phyloP scores from a whole-genome alignment of 2,797 vertebrate genomes.

The Sebastes trivittatus region DNA sequence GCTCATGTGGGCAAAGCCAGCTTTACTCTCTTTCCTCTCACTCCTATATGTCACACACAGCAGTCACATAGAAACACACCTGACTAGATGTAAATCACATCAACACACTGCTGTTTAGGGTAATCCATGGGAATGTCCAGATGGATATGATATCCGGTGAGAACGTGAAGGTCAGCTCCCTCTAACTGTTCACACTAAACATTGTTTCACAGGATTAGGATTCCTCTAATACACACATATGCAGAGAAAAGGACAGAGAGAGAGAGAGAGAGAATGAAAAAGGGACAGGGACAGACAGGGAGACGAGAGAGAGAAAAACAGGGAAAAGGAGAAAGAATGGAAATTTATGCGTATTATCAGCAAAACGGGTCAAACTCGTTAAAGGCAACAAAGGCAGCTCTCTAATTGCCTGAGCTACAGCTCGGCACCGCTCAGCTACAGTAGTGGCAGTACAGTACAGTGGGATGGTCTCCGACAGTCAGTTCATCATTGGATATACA shows the following conservation, averaged over 20 bases:
- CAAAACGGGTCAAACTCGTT: conserved; percentile 69
- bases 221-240: conserved; percentile 42
- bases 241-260: conserved; percentile 6
- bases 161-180: conserved; percentile 51
- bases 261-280: conserved; percentile 4
- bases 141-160: conserved; percentile 36
- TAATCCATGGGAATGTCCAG: conserved; percentile 55
- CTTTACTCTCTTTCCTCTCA: conserved; percentile 13
- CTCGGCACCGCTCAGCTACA: conserved; percentile 14
- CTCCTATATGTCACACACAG: background rate
- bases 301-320: background rate
- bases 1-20: conserved; percentile 45
- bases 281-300: background rate
- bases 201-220: conserved; percentile 37
- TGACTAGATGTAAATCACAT: conserved; percentile 16
- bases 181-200: conserved; percentile 26
- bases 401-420: conserved; percentile 48
- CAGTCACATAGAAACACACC: conserved; percentile 6
- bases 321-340: conserved; percentile 15
- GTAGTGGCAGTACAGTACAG: conserved; percentile 1
- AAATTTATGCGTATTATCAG: conserved; percentile 59
- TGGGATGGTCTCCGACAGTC: background rate
- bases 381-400: conserved; percentile 61
- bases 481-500: background rate
- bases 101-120: background rate